phyloP scores from a whole-genome alignment of 1,140 invertebrate genomes.

The Papilio polyxenes region DNA sequence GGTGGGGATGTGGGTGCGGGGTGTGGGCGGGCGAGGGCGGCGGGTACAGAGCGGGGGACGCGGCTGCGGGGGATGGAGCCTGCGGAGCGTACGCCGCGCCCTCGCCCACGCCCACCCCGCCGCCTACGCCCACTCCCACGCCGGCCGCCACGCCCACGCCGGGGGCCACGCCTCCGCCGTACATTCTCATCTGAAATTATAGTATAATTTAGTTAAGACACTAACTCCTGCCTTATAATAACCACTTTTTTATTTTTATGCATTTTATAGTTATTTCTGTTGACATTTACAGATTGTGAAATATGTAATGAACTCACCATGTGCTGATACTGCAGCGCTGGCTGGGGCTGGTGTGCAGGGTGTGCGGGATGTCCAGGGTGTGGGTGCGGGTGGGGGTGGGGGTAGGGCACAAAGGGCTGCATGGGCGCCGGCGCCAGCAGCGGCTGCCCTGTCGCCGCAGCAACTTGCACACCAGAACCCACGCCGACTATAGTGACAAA shows the following conservation, averaged over 20 bases:
- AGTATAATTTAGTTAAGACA: neutral
- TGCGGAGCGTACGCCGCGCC: conserved; percentile 64
- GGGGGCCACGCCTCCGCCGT: conserved; percentile 60
- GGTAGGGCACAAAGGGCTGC: conserved; percentile 83
- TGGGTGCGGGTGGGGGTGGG: conserved; percentile 82
- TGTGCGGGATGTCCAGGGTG: conserved; percentile 71
- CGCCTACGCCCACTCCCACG: conserved; percentile 51
- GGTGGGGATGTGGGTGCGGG: conserved; percentile 66
- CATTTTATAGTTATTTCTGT: no score
- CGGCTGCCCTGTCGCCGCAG: conserved; percentile 91
- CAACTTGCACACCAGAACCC: conserved; percentile 72
- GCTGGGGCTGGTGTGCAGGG: conserved; percentile 55
- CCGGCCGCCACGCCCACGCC: conserved; percentile 48
- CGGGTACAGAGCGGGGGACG: conserved; percentile 69
- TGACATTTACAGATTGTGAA: no score
- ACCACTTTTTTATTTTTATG: no score
- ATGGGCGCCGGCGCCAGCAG: conserved; percentile 87
- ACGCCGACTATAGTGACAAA: conserved; percentile 52
- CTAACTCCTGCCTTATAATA: no score
- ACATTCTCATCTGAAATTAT: conserved; percentile 68
- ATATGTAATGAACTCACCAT: conserved; percentile 58
- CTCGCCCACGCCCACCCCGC: conserved; percentile 48
- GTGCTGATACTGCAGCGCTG: conserved; percentile 70
- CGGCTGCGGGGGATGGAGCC: conserved; percentile 67
- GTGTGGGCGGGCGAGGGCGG: conserved; percentile 75